These are phyloP conservation scores for Myocastor coypus DNA, from an alignment of 2,113 vertebrate species.

Conservation along the genomic window DNA sequence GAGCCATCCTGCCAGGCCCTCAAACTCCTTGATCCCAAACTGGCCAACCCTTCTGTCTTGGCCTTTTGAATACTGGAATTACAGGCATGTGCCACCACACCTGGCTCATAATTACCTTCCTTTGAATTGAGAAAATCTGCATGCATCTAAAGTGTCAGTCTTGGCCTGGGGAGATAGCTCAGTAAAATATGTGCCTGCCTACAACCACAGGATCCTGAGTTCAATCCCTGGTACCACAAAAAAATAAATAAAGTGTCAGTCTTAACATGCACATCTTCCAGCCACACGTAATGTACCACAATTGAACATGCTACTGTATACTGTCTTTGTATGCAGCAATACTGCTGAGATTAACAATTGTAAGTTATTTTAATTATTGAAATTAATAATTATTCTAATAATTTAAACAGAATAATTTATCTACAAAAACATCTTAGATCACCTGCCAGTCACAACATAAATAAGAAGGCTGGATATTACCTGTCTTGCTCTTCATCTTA, in stretches of 20 bases:
- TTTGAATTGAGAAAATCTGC: not conserved
- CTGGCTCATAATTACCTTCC: not conserved
- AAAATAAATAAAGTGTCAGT: too few relatives aligned
- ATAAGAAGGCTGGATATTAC: not conserved
- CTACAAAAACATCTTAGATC: not conserved
- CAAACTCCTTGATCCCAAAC: not conserved
- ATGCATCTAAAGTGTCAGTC: too few relatives aligned
- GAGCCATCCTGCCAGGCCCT: too few relatives aligned
- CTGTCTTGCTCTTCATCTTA: not conserved
- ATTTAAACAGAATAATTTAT: not conserved
- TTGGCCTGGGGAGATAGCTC: too few relatives aligned
- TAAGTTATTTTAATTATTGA: slow-evolving; percentile 6
- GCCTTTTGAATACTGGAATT: not conserved
- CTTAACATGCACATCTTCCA: too few relatives aligned
- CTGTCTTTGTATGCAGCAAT: not conserved
- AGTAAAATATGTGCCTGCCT: too few relatives aligned
- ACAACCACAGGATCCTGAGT: too few relatives aligned
- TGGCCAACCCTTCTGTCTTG: not conserved
- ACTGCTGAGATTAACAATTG: not conserved
- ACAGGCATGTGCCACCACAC: not conserved
- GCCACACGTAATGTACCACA: fast-evolving
- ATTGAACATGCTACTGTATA: not conserved
- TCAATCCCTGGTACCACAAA: too few relatives aligned
- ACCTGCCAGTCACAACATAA: not conserved
- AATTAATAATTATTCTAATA: slow-evolving; percentile 36